phyloP scores from a whole-genome alignment of 2,113 vertebrate genomes.

The human (Homo sapiens) region GRCh38 chr6:148688001-148688500 shows the following conservation, averaged over 20 bases:
- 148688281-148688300: background rate
- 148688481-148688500: background rate
- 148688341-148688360: background rate
- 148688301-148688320: background rate
- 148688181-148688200: background rate
- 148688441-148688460: background rate
- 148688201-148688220: background rate
- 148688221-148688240: background rate
- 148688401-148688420: background rate
- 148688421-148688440: background rate
- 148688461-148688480: background rate
- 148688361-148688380: background rate
- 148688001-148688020: background rate
- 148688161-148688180: background rate
- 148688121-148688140: background rate
- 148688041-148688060: background rate
- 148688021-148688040: no score
- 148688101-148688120: background rate
- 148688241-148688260: background rate
- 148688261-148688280: background rate
- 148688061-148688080: background rate
- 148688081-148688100: background rate
- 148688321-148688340: background rate
- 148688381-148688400: background rate
- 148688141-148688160: background rate